Percentiles rank a stretch among this genome's conserved stretches.
Conservation (phyloP, 2,797 vertebrate species). For the Pseudotriccus pelzelni region DNA sequence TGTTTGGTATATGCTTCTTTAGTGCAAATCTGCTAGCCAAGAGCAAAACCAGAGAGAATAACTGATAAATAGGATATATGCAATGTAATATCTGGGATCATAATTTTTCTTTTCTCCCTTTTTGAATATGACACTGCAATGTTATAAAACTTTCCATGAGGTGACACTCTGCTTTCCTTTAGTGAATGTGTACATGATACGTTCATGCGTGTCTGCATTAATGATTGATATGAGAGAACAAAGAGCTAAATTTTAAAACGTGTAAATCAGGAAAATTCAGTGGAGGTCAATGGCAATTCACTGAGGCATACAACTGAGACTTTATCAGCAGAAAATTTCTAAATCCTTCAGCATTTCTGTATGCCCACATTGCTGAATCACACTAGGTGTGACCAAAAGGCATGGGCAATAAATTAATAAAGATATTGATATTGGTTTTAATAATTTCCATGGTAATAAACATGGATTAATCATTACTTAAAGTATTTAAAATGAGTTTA, state of each 20-base stretch:
- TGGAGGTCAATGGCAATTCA: neutral
- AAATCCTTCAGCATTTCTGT: neutral
- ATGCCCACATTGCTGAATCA: neutral
- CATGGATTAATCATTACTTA: neutral
- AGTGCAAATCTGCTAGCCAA: neutral
- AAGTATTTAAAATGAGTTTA: neutral
- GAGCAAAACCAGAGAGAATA: neutral
- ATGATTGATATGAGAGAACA: neutral
- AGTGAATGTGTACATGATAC: neutral
- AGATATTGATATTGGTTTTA: neutral
- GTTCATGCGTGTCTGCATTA: neutral
- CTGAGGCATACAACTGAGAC: neutral
- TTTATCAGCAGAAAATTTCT: neutral
- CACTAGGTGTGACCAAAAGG: neutral
- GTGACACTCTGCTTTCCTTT: neutral
- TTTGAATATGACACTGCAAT: neutral
- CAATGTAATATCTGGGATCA: neutral
- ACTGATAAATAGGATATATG: neutral
- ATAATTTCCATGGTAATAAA: neutral
- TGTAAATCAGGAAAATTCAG: neutral
- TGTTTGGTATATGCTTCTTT: neutral
- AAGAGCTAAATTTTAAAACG: neutral
- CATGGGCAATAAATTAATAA: neutral
- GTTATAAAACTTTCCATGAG: neutral
- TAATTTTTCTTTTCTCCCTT: neutral